phyloP scores from a whole-genome alignment of 1,140 invertebrate genomes.

The Bombus balteatus region DNA sequence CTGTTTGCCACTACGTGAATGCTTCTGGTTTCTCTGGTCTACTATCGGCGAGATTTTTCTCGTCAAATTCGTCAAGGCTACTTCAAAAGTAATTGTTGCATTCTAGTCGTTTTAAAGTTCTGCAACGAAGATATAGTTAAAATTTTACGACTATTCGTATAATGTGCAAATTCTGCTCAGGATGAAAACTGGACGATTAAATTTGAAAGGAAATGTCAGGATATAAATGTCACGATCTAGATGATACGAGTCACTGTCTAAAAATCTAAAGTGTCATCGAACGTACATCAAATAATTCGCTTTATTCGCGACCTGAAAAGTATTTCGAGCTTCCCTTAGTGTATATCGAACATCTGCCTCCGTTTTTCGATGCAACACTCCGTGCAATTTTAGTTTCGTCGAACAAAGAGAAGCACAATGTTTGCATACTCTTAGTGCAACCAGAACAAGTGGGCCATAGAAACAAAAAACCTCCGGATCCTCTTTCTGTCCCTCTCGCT shows the following conservation, averaged over 20 bases:
- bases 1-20: too few relatives aligned
- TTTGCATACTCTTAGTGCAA: not conserved
- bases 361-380: not conserved
- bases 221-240: not conserved
- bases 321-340: not conserved
- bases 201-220: not conserved
- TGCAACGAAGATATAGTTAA: too few relatives aligned
- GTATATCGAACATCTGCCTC: not conserved
- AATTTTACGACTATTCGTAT: not conserved
- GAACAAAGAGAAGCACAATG: not conserved
- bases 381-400: not conserved
- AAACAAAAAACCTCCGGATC: not conserved
- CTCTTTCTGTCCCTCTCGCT: not conserved
- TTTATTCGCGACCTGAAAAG: not conserved
- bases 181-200: slow-evolving; percentile 14
- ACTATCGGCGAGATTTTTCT: too few relatives aligned
- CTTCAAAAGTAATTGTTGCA: too few relatives aligned
- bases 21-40: too few relatives aligned
- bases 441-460: not conserved
- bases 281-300: not conserved
- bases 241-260: not conserved
- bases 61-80: too few relatives aligned
- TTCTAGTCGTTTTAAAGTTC: not conserved
- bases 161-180: slow-evolving; percentile 14
- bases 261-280: not conserved